Percentiles rank a stretch among this genome's conserved stretches.
Conservation (phyloP, 92 coral and sea anemone genomes). For the Bergia puertoricense region DNA sequence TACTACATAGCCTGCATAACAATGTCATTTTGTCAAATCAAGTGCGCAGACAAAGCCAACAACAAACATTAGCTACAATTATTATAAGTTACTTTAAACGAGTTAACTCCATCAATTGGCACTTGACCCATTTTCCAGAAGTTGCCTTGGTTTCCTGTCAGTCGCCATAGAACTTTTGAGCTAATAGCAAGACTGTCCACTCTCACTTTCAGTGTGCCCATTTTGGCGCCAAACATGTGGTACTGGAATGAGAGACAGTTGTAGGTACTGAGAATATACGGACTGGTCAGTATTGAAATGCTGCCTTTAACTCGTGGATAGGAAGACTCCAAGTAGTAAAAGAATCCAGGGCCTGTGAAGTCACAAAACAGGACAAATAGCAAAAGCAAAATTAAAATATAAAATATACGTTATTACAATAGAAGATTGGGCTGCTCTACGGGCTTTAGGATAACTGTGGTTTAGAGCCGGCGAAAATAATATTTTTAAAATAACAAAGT, state of each 20-base stretch:
- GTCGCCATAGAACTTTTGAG: constrained; percentile 22
- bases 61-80: no score
- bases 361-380: background rate
- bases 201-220: constrained; percentile 8
- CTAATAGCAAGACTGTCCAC: background rate
- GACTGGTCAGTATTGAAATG: constrained; percentile 9
- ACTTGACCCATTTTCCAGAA: constrained; percentile 35
- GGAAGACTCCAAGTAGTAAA: constrained; percentile 18
- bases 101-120: background rate
- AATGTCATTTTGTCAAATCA: no score
- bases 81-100: constrained; percentile 9
- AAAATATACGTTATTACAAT: no score
- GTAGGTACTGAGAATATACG: constrained; percentile 9
- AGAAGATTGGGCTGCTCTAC: no score
- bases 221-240: constrained; percentile 32
- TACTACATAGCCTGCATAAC: no score
- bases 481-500: no score
- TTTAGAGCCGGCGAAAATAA: no score
- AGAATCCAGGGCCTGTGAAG: constrained; percentile 29
- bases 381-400: no score
- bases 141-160: constrained; percentile 32
- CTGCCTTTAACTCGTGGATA: constrained; percentile 31
- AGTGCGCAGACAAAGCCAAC: no score
- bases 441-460: no score
- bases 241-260: constrained; percentile 41